These are phyloP conservation scores for Cephus rjabovi DNA, from an alignment of 2,888 invertebrate species.

Conservation along the genomic window DNA sequence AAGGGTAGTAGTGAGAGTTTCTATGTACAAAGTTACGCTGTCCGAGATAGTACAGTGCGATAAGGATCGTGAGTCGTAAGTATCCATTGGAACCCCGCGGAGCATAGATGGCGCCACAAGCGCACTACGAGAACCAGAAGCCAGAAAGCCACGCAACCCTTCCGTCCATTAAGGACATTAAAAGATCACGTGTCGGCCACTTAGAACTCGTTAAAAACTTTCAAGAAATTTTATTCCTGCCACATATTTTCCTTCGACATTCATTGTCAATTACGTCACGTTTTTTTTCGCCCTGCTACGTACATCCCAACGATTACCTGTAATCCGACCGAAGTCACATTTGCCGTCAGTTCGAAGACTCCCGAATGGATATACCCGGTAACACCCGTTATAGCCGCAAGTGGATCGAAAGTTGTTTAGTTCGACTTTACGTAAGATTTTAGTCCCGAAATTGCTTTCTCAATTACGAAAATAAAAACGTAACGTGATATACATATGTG, in stretches of 20 bases:
- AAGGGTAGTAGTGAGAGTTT: not conserved
- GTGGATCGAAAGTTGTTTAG: not conserved
- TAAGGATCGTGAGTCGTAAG: too few relatives aligned
- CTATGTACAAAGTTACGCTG: too few relatives aligned
- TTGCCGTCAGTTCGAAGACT: not conserved
- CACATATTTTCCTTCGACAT: too few relatives aligned
- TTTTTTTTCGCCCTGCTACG: not conserved
- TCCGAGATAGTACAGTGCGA: too few relatives aligned
- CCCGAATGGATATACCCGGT: not conserved
- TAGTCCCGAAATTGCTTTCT: too few relatives aligned
- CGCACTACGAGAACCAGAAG: not conserved
- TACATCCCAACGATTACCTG: not conserved
- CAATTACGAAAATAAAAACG: too few relatives aligned
- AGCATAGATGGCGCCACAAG: too few relatives aligned
- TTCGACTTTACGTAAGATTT: too few relatives aligned
- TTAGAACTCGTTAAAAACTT: not conserved
- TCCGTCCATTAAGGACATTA: not conserved
- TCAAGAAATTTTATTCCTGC: not conserved
- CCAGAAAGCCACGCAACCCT: not conserved
- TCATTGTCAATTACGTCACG: too few relatives aligned
- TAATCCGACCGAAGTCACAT: not conserved
- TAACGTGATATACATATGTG: too few relatives aligned
- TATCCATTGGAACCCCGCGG: too few relatives aligned
- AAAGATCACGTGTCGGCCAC: not conserved
- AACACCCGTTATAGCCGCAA: not conserved